These are phyloP conservation scores for Urocolius indicus DNA, from an alignment of 2,113 vertebrate species.

Conservation along the genomic window DNA sequence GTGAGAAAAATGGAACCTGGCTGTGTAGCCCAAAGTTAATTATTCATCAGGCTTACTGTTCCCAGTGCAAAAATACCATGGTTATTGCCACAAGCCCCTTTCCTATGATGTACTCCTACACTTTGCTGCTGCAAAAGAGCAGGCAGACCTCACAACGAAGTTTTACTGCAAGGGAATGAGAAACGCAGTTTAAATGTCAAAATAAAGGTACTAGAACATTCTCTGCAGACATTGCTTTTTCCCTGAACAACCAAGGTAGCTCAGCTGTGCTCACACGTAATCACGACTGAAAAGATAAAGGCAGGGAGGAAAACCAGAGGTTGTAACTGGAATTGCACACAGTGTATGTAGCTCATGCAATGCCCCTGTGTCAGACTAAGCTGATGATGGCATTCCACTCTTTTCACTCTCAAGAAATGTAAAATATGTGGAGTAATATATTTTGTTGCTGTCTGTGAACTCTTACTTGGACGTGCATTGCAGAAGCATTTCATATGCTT, in stretches of 20 bases:
- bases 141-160: neutral
- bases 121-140: neutral
- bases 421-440: neutral
- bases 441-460: neutral
- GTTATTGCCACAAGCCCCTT: conserved; percentile 18
- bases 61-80: neutral
- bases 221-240: neutral
- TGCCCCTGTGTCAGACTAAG: neutral
- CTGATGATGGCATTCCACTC: neutral
- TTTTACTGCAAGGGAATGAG: neutral
- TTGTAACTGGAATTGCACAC: neutral
- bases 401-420: neutral
- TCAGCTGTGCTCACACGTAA: neutral
- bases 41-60: conserved; percentile 24
- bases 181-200: neutral
- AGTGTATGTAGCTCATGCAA: neutral
- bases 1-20: neutral
- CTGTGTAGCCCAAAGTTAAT: conserved; percentile 37
- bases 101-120: neutral
- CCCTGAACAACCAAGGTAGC: neutral
- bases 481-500: neutral
- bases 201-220: neutral
- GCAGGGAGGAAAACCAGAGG: neutral
- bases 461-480: neutral
- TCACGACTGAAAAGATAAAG: neutral